Base-by-base conservation (phyloP, 2,797 vertebrate species). In the Schizopygopsis pylzovi region DNA sequence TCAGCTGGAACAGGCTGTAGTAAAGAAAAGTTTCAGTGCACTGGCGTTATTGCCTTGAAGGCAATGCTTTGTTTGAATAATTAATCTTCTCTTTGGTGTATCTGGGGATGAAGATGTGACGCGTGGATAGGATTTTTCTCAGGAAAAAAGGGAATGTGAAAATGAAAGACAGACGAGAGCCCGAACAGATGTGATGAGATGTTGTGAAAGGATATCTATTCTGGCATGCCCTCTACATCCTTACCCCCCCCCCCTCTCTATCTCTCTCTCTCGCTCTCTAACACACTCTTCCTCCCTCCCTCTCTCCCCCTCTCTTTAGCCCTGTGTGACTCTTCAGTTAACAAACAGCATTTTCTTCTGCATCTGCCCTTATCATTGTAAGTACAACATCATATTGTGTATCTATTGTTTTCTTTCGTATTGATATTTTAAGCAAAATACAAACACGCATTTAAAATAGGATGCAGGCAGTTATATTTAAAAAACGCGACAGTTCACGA, bases 351-450 rank as follows among this genome's bases (percentile, higher is more conserved):
- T 97, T 94, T 96, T 93, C 95, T 96, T 94, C 96, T 94, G 96
- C 95, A 97, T 96, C 96, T 95, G 96, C 94, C 94, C 95, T 94
- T 96, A 95, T 95, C 95, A 95, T 96, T 97, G 97, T 98, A 97
- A 99, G 98, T 99, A 98, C 95, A 96, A 92, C 93, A 95, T 96
- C 97, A 95, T 96, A 92, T 95, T 95, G 94, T 95, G 93, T 93
- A 93, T 94, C 93, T 93, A 95, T 94, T 92, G 92, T 94, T 92
- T 92, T 93, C 52, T 85, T 81, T 73, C 33, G 25, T 67, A 6
- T 80, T 28, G 33, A 11, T 28, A 52, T 76, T 82, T 78, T 25
- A 12, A 49, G 1, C 73, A 63, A 6, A 81, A 3, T 39, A 47
- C 25, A 28, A 54, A 84, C 25, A 52, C 54, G 25, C 20, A 65